These are phyloP conservation scores for Hyposoter dolosus DNA, from an alignment of 2,888 invertebrate species.

Conservation along the genomic window DNA sequence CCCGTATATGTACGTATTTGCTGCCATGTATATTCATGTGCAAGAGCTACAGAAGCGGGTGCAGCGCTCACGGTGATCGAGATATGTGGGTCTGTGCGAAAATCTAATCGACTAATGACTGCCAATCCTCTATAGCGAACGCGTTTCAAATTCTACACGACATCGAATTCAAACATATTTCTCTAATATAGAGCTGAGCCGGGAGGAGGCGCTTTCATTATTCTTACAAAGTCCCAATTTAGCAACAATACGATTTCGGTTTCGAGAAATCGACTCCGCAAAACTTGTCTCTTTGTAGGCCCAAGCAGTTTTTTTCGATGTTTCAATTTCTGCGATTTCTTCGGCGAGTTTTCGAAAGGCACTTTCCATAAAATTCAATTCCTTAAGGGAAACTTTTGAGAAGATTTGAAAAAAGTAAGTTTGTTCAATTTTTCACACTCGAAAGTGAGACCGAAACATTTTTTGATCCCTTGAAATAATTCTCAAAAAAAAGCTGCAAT, in stretches of 20 bases:
- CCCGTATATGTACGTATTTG: neutral
- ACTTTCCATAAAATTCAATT: too few relatives aligned
- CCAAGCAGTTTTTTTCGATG: too few relatives aligned
- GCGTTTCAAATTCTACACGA: constrained; percentile 45
- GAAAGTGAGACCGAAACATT: too few relatives aligned
- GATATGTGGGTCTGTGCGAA: constrained; percentile 75
- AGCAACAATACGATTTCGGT: neutral
- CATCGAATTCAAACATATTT: neutral
- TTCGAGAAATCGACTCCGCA: neutral
- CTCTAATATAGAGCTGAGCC: neutral
- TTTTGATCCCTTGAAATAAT: too few relatives aligned
- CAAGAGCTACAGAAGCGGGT: neutral
- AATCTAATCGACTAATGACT: constrained; percentile 82
- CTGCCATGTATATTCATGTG: neutral
- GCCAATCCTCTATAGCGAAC: constrained; percentile 69
- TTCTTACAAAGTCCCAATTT: neutral
- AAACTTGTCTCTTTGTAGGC: too few relatives aligned
- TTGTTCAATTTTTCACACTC: too few relatives aligned
- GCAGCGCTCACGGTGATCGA: constrained; percentile 71
- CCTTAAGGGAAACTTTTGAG: too few relatives aligned
- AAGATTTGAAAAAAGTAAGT: too few relatives aligned
- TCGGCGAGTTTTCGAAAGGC: too few relatives aligned
- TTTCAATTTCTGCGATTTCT: too few relatives aligned
- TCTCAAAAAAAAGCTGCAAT: too few relatives aligned
- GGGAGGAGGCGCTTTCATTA: neutral